Percentiles rank a stretch among this genome's conserved stretches.
phyloP scores from a whole-genome alignment of 2,797 vertebrate genomes.

The Oryzias dopingdopingensis region DNA sequence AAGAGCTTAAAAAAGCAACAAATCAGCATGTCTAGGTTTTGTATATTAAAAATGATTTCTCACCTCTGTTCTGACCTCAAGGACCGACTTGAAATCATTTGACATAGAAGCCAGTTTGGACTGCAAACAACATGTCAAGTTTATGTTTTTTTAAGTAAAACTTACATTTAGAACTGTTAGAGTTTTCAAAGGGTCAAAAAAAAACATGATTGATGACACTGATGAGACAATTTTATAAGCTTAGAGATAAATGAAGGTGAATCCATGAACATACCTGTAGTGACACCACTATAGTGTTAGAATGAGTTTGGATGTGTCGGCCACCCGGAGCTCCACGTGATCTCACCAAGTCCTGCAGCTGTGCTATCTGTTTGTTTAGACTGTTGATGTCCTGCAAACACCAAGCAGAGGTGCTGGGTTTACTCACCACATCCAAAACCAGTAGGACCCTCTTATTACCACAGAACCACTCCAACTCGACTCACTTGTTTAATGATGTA shows the following conservation, averaged over 20 bases:
- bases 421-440: neutral
- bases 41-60: conserved; percentile 26
- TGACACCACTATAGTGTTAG: conserved; percentile 91
- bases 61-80: conserved; percentile 96
- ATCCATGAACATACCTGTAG: conserved; percentile 76
- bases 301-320: conserved; percentile 88
- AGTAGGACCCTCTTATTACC: neutral
- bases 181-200: neutral
- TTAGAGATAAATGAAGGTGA: too few relatives aligned
- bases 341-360: conserved; percentile 88
- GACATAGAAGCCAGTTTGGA: conserved; percentile 95
- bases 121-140: conserved; percentile 63
- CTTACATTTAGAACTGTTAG: neutral
- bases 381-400: conserved; percentile 87
- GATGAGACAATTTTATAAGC: too few relatives aligned
- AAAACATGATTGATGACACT: too few relatives aligned
- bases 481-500: conserved; percentile 95
- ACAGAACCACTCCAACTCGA: neutral
- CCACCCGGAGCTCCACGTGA: conserved; percentile 85
- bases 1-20: neutral
- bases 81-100: conserved; percentile 93
- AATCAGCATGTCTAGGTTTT: neutral
- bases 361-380: conserved; percentile 93
- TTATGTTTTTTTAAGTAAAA: neutral
- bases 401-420: conserved; percentile 3